Evolutionary conservation across 2,888 invertebrate genomes (phyloP), one percentile per base, ranked within the genome.

Genomic region (Philonicus albiceps): DNA sequence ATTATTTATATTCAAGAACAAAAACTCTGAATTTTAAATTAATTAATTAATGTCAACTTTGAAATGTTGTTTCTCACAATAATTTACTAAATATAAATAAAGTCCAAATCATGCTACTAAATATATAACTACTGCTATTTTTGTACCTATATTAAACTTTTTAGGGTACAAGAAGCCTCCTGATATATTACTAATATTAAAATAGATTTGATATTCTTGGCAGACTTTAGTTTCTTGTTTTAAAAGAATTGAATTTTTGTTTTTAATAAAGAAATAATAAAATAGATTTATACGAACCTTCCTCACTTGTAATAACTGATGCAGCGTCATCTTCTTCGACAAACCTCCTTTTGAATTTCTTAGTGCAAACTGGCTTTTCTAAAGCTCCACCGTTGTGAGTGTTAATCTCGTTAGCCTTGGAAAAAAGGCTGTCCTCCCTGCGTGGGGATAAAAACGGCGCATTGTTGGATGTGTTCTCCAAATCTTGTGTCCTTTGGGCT

Each of bases 311-410:
- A 53, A 92, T 92, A 3, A 92, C 92, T 0, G 92, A 92, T 1
- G 91, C 92, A 11, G 92, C 92, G 88, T 92, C 92, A 84, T 92
- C 92, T 86, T 92, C 92, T 86, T 92, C 92, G 0, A 92, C 92
- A 89, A 91, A 92, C 37, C 91, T 91, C 4, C 92, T 89, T 75
- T 90, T 89, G 30, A 92, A 90, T 87, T 91, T 92, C 86, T 92
- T 92, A 13, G 92, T 92, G 86, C 92, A 92, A 0, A 91, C 88
- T 0, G 92, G 92, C 72, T 92, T 92, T 64, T 92, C 92, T 6
- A 83, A 37, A 30, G 90, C 90, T 8, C 90, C 89, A 2, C 90
- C 90, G 64, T 27, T 64, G 19, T 55, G 73, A 40, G 86, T 37
- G 19, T 73, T 87, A 80, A 86, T 85, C 43, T 86, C 86, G 11